Evolutionary conservation across 2,888 invertebrate species (phyloP).

Genomic region (Notodromas monacha): DNA sequence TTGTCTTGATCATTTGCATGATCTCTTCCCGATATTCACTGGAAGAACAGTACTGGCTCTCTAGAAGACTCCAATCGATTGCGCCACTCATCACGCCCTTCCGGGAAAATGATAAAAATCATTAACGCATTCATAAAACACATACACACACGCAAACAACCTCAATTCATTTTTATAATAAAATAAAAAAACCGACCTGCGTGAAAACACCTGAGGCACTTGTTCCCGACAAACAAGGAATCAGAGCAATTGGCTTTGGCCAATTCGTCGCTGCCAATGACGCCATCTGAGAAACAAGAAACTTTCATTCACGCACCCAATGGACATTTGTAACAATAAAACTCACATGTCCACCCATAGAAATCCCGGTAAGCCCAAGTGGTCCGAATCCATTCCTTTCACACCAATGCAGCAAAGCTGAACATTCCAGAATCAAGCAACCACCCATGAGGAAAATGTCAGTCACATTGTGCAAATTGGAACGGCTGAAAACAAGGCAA

Average conservation of each 20-base stretch:
- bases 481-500: slow-evolving; percentile 26
- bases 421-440: slow-evolving; percentile 57
- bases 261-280: slow-evolving; percentile 81
- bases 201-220: slow-evolving; percentile 86
- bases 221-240: slow-evolving; percentile 89
- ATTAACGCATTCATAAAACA: no score
- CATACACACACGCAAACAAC: no score
- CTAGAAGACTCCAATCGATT: slow-evolving; percentile 67
- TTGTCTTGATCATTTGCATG: slow-evolving; percentile 41
- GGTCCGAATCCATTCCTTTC: slow-evolving; percentile 66
- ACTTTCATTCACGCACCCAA: not conserved
- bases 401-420: slow-evolving; percentile 75
- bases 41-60: slow-evolving; percentile 53
- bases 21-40: slow-evolving; percentile 44
- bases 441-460: slow-evolving; percentile 98
- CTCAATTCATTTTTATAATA: slow-evolving; percentile 6
- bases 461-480: slow-evolving; percentile 68
- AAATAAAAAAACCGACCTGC: slow-evolving; percentile 22
- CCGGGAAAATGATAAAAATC: slow-evolving; percentile 6
- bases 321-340: no score
- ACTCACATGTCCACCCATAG: slow-evolving; percentile 89
- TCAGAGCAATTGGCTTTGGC: slow-evolving; percentile 66
- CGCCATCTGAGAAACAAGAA: slow-evolving; percentile 41
- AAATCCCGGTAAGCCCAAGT: slow-evolving; percentile 68
- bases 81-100: slow-evolving; percentile 81